Evolutionary conservation across 2,888 invertebrate genomes (phyloP).

Genomic region (Lepidochitona cinerea): DNA sequence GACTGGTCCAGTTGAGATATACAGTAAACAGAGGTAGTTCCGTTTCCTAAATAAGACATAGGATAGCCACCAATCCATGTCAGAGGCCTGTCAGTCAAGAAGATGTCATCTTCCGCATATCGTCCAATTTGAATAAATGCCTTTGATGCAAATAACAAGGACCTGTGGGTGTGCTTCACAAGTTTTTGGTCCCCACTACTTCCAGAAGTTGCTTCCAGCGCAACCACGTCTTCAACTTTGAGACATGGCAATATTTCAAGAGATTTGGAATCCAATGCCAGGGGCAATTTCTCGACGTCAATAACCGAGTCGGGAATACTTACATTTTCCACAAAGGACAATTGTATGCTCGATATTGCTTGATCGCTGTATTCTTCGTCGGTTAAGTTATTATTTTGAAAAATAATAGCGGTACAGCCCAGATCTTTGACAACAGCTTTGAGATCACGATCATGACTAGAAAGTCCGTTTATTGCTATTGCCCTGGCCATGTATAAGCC

Average conservation of each 20-base stretch:
- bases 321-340: too few species aligned
- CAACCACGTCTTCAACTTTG: neutral
- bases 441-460: neutral
- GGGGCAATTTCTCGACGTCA: neutral
- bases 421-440: neutral
- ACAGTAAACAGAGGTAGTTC: neutral
- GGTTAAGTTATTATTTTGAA: neutral
- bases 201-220: conserved; percentile 12
- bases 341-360: too few species aligned
- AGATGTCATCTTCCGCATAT: neutral
- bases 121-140: neutral
- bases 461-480: neutral
- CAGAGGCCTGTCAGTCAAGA: neutral
- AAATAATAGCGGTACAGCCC: neutral
- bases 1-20: neutral
- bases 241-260: neutral
- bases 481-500: neutral
- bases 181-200: conserved; percentile 16
- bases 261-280: neutral
- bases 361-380: neutral
- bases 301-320: too few species aligned
- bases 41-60: neutral
- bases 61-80: neutral
- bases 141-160: neutral
- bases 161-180: conserved; percentile 4